These are phyloP conservation scores for Oncorhynchus nerka DNA, from an alignment of 2,113 vertebrate genomes.

Conservation along the genomic window DNA sequence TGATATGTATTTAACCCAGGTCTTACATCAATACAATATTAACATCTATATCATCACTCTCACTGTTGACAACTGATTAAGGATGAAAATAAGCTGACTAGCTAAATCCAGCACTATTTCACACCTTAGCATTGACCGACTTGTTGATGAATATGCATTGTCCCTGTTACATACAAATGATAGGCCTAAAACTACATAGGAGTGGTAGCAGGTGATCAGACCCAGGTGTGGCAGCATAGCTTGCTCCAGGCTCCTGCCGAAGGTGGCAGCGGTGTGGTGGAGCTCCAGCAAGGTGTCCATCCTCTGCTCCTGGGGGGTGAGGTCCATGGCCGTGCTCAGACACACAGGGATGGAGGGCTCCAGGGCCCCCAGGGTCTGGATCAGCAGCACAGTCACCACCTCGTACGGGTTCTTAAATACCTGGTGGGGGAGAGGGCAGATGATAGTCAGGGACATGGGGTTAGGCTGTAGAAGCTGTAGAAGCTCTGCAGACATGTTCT, in stretches of 20 bases:
- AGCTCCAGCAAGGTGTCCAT: slow-evolving; percentile 85
- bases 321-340: slow-evolving; percentile 79
- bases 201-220: slow-evolving; percentile 38
- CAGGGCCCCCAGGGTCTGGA: slow-evolving; percentile 88
- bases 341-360: slow-evolving; percentile 89
- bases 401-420: slow-evolving; percentile 93
- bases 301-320: slow-evolving; percentile 73
- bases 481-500: too few relatives aligned
- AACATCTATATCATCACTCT: too few relatives aligned
- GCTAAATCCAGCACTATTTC: too few relatives aligned
- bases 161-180: too few relatives aligned
- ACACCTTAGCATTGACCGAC: too few relatives aligned
- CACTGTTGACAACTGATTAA: too few relatives aligned
- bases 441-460: neutral
- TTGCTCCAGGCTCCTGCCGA: slow-evolving; percentile 82
- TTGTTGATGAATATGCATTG: too few relatives aligned
- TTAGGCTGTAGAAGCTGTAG: too few relatives aligned
- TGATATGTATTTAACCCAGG: too few relatives aligned
- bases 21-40: too few relatives aligned
- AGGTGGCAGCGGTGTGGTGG: slow-evolving; percentile 80
- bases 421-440: slow-evolving; percentile 58
- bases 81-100: too few relatives aligned
- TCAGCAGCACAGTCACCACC: slow-evolving; percentile 89
- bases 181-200: too few relatives aligned
- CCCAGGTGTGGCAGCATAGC: slow-evolving; percentile 86